Evolutionary conservation across 2,888 invertebrate genomes (phyloP).

Genomic region (Cephus sareptanus): DNA sequence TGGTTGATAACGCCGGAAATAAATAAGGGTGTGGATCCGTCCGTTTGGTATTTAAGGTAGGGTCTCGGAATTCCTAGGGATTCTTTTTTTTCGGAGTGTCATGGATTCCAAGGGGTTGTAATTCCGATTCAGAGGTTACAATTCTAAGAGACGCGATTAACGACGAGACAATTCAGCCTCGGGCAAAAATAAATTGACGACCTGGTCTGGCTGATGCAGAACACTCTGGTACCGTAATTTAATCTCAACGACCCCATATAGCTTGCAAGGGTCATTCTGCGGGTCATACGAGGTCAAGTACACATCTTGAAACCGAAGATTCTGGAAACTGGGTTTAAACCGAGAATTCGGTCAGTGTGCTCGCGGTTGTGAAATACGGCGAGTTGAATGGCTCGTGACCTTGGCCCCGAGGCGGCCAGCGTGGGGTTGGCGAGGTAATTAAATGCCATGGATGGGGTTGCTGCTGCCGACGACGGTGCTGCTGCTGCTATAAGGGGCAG

Average conservation of each 20-base stretch:
- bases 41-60: neutral
- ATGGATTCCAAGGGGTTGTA: too few relatives aligned
- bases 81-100: too few relatives aligned
- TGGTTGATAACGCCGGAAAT: slow-evolving; percentile 2
- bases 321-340: slow-evolving; percentile 38
- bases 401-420: slow-evolving; percentile 60
- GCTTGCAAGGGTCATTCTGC: too few relatives aligned
- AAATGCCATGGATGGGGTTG: slow-evolving; percentile 63
- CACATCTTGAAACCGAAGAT: too few relatives aligned
- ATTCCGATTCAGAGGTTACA: too few relatives aligned
- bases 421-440: slow-evolving; percentile 63
- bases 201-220: too few relatives aligned
- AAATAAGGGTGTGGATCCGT: slow-evolving; percentile 4
- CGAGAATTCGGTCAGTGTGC: slow-evolving; percentile 64
- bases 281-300: too few relatives aligned
- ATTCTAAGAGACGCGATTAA: too few relatives aligned
- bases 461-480: slow-evolving; percentile 28
- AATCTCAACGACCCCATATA: too few relatives aligned
- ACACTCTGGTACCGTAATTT: too few relatives aligned
- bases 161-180: too few relatives aligned
- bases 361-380: slow-evolving; percentile 49
- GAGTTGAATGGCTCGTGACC: slow-evolving; percentile 64
- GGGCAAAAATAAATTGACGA: too few relatives aligned
- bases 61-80: neutral
- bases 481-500: slow-evolving; percentile 50